phyloP scores from a whole-genome alignment of 2,113 vertebrate genomes.

The Tychaedon coryphoeus region DNA sequence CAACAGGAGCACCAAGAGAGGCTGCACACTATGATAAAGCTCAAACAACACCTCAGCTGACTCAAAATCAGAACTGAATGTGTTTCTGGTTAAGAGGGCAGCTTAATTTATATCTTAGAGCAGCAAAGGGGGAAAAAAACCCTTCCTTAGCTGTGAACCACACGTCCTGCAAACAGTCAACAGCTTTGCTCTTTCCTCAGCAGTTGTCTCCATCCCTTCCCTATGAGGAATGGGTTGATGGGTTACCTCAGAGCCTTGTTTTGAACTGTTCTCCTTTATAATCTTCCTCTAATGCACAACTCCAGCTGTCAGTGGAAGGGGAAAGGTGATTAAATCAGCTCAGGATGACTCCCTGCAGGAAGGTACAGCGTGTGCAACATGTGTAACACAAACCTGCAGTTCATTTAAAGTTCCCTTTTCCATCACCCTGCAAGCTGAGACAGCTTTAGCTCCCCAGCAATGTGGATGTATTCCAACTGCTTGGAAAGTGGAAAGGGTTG shows the following conservation, averaged over 20 bases:
- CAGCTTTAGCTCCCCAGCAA: not conserved
- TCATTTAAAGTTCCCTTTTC: not conserved
- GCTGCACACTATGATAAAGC: not conserved
- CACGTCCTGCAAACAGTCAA: not conserved
- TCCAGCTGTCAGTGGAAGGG: not conserved
- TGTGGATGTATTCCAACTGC: accelerated
- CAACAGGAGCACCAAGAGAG: not conserved
- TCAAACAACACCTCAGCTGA: not conserved
- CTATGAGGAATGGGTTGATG: not conserved
- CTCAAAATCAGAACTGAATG: not conserved
- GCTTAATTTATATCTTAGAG: not conserved
- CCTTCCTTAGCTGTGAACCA: not conserved
- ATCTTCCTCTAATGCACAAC: not conserved
- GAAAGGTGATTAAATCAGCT: not conserved
- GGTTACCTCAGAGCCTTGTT: not conserved
- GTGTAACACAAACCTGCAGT: not conserved
- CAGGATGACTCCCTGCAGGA: accelerated
- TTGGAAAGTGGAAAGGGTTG: not conserved
- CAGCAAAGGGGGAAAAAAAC: not conserved
- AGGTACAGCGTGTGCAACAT: accelerated
- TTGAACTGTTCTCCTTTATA: not conserved
- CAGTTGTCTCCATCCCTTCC: not conserved
- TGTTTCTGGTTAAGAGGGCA: not conserved
- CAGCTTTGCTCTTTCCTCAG: not conserved
- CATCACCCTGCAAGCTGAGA: not conserved